phyloP scores from a whole-genome alignment of 2,888 invertebrate species.

The Rotaria magnacalcarata region DNA sequence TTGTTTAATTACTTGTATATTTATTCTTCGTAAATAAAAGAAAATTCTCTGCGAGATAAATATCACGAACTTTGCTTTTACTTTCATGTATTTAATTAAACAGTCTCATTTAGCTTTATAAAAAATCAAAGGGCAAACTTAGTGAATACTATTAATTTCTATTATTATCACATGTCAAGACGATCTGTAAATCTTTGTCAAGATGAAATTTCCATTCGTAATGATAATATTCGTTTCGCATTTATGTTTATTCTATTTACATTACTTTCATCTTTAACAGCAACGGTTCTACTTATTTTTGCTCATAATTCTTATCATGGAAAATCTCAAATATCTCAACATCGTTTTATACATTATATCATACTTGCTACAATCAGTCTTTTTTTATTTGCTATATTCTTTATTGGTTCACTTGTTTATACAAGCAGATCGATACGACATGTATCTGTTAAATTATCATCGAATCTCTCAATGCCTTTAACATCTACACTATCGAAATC shows the following conservation, averaged over 20 bases:
- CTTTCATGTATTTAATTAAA: not conserved
- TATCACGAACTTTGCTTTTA: not conserved
- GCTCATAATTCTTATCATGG: not conserved
- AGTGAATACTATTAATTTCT: not conserved
- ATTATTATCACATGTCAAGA: not conserved
- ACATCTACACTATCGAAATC: not conserved
- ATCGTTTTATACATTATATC: not conserved
- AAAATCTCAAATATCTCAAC: not conserved
- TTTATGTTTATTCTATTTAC: conserved; percentile 31
- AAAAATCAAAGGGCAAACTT: too few relatives aligned
- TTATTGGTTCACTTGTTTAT: not conserved
- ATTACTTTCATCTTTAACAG: not conserved
- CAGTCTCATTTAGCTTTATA: not conserved
- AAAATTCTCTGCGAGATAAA: not conserved
- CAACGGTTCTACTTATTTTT: not conserved
- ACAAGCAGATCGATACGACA: not conserved
- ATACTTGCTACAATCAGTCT: not conserved
- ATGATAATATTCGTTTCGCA: conserved; percentile 14
- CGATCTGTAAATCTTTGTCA: not conserved
- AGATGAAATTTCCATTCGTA: not conserved
- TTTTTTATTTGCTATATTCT: not conserved
- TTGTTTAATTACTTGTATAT: not conserved
- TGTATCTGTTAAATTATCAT: not conserved
- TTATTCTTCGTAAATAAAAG: not conserved
- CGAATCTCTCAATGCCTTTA: not conserved